These are phyloP conservation scores for Schrankia costaestrigalis DNA, from an alignment of 2,888 invertebrate species.

Conservation along the genomic window DNA sequence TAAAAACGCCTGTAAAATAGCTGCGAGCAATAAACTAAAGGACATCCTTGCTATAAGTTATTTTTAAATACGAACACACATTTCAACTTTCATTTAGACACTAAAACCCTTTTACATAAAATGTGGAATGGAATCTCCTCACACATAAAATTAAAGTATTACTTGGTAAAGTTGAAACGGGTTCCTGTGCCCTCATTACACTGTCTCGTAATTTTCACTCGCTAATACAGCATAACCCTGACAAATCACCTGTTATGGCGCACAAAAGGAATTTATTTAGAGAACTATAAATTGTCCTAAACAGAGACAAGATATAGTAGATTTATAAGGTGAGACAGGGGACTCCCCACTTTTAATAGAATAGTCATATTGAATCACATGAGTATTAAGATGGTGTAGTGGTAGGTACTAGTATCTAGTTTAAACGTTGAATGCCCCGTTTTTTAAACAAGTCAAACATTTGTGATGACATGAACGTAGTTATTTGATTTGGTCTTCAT, in stretches of 20 bases:
- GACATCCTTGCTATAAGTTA: slow-evolving; percentile 28
- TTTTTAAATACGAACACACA: slow-evolving; percentile 32
- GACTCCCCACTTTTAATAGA: no score
- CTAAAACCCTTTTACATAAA: slow-evolving; percentile 37
- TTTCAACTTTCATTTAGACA: slow-evolving; percentile 32
- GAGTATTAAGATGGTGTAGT: no score
- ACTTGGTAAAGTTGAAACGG: slow-evolving; percentile 35
- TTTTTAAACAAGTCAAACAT: no score
- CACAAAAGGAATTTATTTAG: slow-evolving; percentile 32
- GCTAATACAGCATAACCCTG: slow-evolving; percentile 46
- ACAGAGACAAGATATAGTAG: slow-evolving; percentile 11
- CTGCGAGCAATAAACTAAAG: slow-evolving; percentile 28
- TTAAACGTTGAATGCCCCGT: no score
- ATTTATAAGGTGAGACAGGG: no score
- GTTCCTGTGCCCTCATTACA: slow-evolving; percentile 40
- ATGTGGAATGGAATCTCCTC: slow-evolving; percentile 33
- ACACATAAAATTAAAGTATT: slow-evolving; percentile 42
- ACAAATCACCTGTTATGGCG: slow-evolving; percentile 42
- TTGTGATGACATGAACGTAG: no score
- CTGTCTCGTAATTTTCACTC: slow-evolving; percentile 49
- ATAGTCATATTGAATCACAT: no score
- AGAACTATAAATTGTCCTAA: slow-evolving; percentile 27
- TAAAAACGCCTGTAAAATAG: slow-evolving; percentile 31
- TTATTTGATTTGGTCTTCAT: no score
- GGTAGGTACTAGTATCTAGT: no score